phyloP scores from a whole-genome alignment of 2,797 vertebrate genomes.

The Pangasius macronema region DNA sequence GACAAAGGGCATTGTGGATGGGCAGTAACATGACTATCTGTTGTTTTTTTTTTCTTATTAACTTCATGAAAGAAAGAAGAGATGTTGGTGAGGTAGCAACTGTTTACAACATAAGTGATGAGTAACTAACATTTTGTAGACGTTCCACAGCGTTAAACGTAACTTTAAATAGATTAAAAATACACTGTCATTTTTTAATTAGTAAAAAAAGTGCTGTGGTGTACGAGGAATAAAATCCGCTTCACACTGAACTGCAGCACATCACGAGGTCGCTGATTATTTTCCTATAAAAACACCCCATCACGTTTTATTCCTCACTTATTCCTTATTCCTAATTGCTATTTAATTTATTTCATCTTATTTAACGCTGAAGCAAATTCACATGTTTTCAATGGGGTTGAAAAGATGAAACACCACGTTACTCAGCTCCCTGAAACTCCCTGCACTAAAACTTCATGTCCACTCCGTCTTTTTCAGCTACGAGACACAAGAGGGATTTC shows the following conservation, averaged over 20 bases:
- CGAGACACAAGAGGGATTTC: constrained; percentile 19
- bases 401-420: background rate
- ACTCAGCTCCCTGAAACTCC: background rate
- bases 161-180: background rate
- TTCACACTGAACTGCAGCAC: background rate
- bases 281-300: background rate
- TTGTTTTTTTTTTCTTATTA: background rate
- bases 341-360: background rate
- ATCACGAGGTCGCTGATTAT: too few species aligned
- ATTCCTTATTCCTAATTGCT: background rate
- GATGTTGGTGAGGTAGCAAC: background rate
- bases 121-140: background rate
- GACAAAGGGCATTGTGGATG: background rate
- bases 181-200: background rate
- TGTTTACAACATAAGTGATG: too few species aligned
- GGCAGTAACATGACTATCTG: background rate
- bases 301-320: background rate
- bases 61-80: background rate
- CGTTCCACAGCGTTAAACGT: background rate
- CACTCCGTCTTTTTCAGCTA: constrained; percentile 15
- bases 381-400: background rate
- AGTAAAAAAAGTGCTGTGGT: background rate
- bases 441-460: background rate
- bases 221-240: background rate
- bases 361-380: background rate